A percentile compares a stretch with the other conserved stretches of the same genome.
These are phyloP conservation scores for Callosobruchus maculatus DNA, from an alignment of 2,888 invertebrate genomes.

Conservation along the genomic window DNA sequence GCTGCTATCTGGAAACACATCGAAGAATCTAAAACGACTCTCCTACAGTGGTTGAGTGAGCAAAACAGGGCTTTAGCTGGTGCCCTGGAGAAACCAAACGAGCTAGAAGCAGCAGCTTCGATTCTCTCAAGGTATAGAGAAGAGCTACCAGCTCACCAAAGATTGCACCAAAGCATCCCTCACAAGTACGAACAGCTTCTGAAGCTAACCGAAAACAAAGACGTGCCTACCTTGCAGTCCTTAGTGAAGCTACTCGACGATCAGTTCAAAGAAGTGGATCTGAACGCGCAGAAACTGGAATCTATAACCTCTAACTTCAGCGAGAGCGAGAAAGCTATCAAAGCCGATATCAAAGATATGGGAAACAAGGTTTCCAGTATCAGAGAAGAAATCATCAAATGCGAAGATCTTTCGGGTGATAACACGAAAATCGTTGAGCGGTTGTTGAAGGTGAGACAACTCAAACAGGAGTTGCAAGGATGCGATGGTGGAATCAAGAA, in stretches of 20 bases:
- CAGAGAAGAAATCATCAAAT: slow-evolving; percentile 80
- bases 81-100: slow-evolving; percentile 72
- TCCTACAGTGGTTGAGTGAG: slow-evolving; percentile 79
- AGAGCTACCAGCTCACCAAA: slow-evolving; percentile 75
- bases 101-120: slow-evolving; percentile 75
- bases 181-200: slow-evolving; percentile 77
- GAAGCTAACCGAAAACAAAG: slow-evolving; percentile 68
- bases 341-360: slow-evolving; percentile 66
- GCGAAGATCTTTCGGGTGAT: slow-evolving; percentile 86
- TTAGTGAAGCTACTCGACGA: slow-evolving; percentile 66
- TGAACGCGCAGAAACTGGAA: slow-evolving; percentile 71
- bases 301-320: slow-evolving; percentile 68
- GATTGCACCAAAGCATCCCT: slow-evolving; percentile 72
- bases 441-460: slow-evolving; percentile 67
- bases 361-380: slow-evolving; percentile 69
- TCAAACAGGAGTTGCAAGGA: slow-evolving; percentile 68
- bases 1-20: slow-evolving; percentile 91
- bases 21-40: slow-evolving; percentile 78
- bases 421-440: slow-evolving; percentile 79
- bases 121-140: slow-evolving; percentile 80
- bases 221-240: slow-evolving; percentile 65
- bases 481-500: slow-evolving; percentile 66
- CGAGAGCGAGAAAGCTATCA: slow-evolving; percentile 69
- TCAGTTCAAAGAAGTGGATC: slow-evolving; percentile 72
- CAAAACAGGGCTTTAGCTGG: slow-evolving; percentile 74